Conservation (phyloP, 1,140 invertebrate species). For the Monomorium pharaonis region DNA sequence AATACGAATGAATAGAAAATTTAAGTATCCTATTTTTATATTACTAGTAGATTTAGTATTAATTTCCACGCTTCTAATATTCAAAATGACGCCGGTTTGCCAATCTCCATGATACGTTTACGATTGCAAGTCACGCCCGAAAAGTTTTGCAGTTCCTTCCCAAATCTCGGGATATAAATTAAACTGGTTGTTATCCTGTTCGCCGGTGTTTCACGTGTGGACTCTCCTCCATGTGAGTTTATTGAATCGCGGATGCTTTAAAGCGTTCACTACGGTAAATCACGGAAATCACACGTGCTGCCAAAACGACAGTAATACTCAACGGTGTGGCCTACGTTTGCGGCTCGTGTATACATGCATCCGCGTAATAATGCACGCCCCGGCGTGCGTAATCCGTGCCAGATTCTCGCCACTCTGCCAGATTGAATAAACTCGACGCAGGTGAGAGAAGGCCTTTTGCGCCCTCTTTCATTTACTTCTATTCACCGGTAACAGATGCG, state of each 20-base stretch:
- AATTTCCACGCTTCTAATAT: neutral
- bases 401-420: slow-evolving; percentile 62
- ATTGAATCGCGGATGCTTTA: slow-evolving; percentile 29
- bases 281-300: slow-evolving; percentile 66
- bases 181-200: slow-evolving; percentile 12
- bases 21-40: too few species aligned
- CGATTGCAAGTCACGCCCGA: neutral
- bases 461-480: slow-evolving; percentile 3
- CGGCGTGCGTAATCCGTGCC: slow-evolving; percentile 64
- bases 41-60: too few species aligned
- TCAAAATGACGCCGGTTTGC: neutral
- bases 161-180: neutral
- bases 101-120: neutral
- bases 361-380: slow-evolving; percentile 67
- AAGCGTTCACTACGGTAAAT: slow-evolving; percentile 61
- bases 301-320: slow-evolving; percentile 73
- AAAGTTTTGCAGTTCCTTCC: neutral
- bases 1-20: neutral
- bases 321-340: slow-evolving; percentile 51
- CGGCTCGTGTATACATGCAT: slow-evolving; percentile 23
- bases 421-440: slow-evolving; percentile 56
- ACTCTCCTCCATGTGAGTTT: slow-evolving; percentile 23
- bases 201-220: slow-evolving; percentile 11
- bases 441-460: slow-evolving; percentile 16
- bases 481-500: slow-evolving; percentile 24